Evolutionary conservation across 2,113 vertebrate genomes (phyloP).

Genomic region (Sceloporus undulatus): DNA sequence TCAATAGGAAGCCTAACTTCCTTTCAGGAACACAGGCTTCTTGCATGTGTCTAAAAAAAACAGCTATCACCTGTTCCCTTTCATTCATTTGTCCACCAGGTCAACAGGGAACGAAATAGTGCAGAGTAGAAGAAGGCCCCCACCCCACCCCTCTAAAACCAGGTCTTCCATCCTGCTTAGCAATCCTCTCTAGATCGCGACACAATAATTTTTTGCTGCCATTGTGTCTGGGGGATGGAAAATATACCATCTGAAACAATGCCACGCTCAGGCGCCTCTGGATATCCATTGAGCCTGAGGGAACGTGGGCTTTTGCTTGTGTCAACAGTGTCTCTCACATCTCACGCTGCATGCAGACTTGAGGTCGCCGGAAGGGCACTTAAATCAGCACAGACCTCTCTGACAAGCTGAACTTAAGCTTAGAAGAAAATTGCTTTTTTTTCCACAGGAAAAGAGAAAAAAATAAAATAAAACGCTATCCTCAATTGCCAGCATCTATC

Average conservation of each 20-base stretch:
- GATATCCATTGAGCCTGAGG: conserved; percentile 64
- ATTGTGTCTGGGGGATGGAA: conserved; percentile 56
- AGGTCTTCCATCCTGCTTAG: conserved; percentile 46
- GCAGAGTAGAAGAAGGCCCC: rapidly evolving
- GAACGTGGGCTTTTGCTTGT: conserved; percentile 47
- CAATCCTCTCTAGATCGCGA: conserved; percentile 43
- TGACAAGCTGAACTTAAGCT: conserved; percentile 39
- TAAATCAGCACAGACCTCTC: conserved; percentile 50
- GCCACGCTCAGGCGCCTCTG: conserved; percentile 50
- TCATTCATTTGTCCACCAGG: background rate
- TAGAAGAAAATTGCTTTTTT: conserved; percentile 41
- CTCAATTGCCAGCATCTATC: conserved; percentile 8
- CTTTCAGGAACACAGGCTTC: background rate
- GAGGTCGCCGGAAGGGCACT: conserved; percentile 57
- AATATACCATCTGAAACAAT: conserved; percentile 58
- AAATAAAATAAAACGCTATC: background rate
- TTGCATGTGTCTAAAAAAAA: background rate
- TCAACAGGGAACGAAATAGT: conserved; percentile 24
- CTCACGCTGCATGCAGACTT: conserved; percentile 50
- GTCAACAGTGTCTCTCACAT: conserved; percentile 69
- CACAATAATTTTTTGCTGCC: conserved; percentile 52
- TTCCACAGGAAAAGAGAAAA: too few relatives aligned
- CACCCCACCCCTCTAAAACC: conserved; percentile 5
- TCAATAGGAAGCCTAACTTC: background rate
- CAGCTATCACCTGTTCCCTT: conserved; percentile 5